These are phyloP conservation scores for Cyanoderma ruficeps DNA, from an alignment of 2,113 vertebrate species.

Conservation along the genomic window DNA sequence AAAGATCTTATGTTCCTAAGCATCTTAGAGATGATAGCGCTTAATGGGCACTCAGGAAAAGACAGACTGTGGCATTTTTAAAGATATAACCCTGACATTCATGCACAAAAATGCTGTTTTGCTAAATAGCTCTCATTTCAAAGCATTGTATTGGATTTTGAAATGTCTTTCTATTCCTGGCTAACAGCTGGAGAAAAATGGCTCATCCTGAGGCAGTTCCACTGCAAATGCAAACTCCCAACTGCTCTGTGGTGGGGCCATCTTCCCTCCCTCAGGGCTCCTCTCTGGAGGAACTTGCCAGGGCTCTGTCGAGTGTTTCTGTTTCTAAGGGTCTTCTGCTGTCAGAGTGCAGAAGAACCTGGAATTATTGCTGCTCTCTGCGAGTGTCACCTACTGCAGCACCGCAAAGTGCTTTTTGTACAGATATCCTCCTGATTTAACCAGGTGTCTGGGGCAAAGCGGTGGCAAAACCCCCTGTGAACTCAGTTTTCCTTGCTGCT, in stretches of 20 bases:
- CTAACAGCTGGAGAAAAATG: neutral
- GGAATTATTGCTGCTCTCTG: neutral
- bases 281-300: neutral
- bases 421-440: neutral
- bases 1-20: constrained; percentile 63
- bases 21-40: constrained; percentile 50
- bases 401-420: neutral
- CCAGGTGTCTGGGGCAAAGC: neutral
- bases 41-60: constrained; percentile 42
- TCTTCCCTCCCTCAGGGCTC: neutral
- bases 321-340: neutral
- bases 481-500: neutral
- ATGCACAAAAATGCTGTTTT: neutral
- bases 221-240: neutral
- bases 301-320: neutral
- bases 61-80: neutral
- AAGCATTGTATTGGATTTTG: neutral
- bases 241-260: neutral
- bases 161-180: neutral
- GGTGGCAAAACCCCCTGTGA: neutral
- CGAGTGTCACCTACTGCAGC: neutral
- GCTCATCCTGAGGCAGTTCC: neutral
- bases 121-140: neutral
- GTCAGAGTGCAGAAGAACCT: neutral
- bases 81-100: neutral